Evolutionary conservation across 1,140 invertebrate species (phyloP).

Genomic region (Ceratoteleas bidentatus): DNA sequence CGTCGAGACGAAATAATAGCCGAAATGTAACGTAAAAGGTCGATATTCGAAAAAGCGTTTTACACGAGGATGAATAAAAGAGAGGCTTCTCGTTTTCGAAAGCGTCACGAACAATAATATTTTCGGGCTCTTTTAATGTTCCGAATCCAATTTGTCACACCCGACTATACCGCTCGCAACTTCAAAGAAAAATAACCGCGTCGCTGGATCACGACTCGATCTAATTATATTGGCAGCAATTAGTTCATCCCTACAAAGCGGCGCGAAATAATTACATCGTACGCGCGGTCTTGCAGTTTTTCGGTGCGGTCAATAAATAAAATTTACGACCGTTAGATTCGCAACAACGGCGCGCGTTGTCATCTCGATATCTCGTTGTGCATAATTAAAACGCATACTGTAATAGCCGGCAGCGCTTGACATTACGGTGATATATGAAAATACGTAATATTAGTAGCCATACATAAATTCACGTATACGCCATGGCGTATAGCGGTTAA

Average conservation of each 20-base stretch:
- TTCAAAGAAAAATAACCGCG: conserved; percentile 41
- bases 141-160: conserved; percentile 51
- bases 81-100: conserved; percentile 27
- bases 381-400: conserved; percentile 64
- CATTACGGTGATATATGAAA: conserved; percentile 65
- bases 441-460: conserved; percentile 56
- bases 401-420: conserved; percentile 49
- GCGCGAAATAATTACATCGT: conserved; percentile 13
- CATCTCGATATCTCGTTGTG: conserved; percentile 58
- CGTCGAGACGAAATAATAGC: conserved; percentile 5
- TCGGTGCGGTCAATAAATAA: conserved; percentile 25
- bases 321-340: conserved; percentile 53
- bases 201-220: conserved; percentile 1
- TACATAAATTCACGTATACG: conserved; percentile 53
- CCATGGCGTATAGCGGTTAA: conserved; percentile 48
- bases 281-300: conserved; percentile 20
- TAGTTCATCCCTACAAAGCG: conserved; percentile 4
- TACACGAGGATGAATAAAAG: conserved; percentile 13
- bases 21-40: conserved; percentile 15
- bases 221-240: conserved; percentile 41
- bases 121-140: conserved; percentile 32
- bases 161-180: conserved; percentile 25
- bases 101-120: conserved; percentile 39
- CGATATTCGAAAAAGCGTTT: conserved; percentile 25
- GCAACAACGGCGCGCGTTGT: conserved; percentile 37